phyloP scores from a whole-genome alignment of 1,140 invertebrate genomes.

The Antheraea pernyi region DNA sequence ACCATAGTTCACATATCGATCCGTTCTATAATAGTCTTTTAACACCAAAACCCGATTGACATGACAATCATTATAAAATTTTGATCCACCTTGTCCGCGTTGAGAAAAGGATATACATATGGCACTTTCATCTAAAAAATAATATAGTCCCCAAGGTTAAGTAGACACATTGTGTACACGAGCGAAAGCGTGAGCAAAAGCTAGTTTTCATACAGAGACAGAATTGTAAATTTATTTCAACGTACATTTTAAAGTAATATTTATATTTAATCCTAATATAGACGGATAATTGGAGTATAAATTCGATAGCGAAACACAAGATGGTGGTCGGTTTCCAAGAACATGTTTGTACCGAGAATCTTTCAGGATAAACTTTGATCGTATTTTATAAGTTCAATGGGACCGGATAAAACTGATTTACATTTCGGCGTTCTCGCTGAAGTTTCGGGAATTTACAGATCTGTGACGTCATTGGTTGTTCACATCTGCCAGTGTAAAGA shows the following conservation, averaged over 20 bases:
- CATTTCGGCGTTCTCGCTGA: neutral
- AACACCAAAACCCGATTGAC: too few relatives aligned
- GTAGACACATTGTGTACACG: too few relatives aligned
- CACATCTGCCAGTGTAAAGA: neutral
- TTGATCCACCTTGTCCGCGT: too few relatives aligned
- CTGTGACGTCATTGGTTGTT: neutral
- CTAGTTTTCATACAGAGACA: too few relatives aligned
- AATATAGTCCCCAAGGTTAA: too few relatives aligned
- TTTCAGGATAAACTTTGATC: slow-evolving; percentile 14
- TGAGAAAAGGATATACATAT: too few relatives aligned
- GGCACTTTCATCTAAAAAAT: too few relatives aligned
- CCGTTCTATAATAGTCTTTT: too few relatives aligned
- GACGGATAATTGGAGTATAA: neutral
- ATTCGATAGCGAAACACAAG: neutral
- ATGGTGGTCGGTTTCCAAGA: slow-evolving; percentile 8
- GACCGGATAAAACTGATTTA: slow-evolving; percentile 4
- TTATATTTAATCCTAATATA: neutral
- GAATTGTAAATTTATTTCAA: too few relatives aligned
- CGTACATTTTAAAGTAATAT: neutral
- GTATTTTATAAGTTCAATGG: slow-evolving; percentile 8
- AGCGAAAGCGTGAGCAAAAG: too few relatives aligned
- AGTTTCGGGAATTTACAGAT: neutral
- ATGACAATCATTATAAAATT: too few relatives aligned
- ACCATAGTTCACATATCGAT: too few relatives aligned
- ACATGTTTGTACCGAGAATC: slow-evolving; percentile 10